Percentiles rank a stretch among this genome's conserved stretches.
phyloP scores from a whole-genome alignment of 2,113 vertebrate species.

The Cyanoliseus patagonus region DNA sequence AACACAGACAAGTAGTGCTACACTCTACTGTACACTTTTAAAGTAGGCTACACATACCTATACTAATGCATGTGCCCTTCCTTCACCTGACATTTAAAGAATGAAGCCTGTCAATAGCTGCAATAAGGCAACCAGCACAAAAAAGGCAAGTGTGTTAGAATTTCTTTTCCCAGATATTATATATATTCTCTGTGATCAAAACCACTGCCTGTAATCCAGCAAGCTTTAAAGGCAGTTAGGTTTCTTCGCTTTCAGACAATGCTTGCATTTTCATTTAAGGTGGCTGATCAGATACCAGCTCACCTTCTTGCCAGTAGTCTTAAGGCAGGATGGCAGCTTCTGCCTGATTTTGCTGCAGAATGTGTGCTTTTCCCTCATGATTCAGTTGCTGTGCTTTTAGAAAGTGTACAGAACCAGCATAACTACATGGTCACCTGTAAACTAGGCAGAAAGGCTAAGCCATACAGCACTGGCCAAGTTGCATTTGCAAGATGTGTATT shows the following conservation, averaged over 20 bases:
- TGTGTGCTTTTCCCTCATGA: fast-evolving
- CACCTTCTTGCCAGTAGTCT: background rate
- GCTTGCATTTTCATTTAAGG: background rate
- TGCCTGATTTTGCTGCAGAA: background rate
- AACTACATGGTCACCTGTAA: background rate
- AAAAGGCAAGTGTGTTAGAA: background rate
- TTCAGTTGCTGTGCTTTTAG: background rate
- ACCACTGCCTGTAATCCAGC: background rate
- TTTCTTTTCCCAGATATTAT: background rate
- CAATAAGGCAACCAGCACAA: background rate
- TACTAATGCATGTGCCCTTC: background rate
- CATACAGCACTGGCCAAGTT: background rate
- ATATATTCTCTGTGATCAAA: background rate
- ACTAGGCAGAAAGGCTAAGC: background rate
- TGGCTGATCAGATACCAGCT: background rate
- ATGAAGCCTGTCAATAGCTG: background rate
- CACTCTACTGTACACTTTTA: background rate
- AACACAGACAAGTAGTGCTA: background rate
- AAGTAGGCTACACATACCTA: background rate
- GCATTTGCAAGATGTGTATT: background rate
- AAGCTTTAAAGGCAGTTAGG: background rate
- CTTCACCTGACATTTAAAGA: background rate
- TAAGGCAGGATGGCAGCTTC: background rate
- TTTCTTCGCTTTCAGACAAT: background rate
- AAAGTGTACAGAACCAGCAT: background rate